phyloP scores from a whole-genome alignment of 2,797 vertebrate species.

The Corythornis leucogaster region DNA sequence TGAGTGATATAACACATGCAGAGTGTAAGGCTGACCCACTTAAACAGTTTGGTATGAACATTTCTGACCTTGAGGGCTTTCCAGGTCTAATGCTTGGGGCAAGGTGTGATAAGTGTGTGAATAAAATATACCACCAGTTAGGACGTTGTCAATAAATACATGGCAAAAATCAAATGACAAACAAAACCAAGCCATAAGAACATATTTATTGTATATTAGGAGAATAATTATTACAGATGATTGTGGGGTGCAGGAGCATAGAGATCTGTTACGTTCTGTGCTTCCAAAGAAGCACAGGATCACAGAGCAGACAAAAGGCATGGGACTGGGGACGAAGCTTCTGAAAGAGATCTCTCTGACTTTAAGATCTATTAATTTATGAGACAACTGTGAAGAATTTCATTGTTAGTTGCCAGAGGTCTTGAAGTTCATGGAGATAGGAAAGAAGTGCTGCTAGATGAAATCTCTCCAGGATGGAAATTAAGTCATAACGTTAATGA shows the following conservation, averaged over 20 bases:
- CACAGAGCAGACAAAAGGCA: background rate
- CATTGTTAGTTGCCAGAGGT: background rate
- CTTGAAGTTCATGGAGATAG: background rate
- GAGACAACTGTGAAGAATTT: background rate
- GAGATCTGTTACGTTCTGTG: background rate
- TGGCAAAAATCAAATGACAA: background rate
- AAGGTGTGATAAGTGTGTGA: background rate
- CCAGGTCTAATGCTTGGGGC: rapidly evolving
- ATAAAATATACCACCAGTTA: background rate
- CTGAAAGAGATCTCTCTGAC: background rate
- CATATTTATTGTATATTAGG: background rate
- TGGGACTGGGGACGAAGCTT: background rate
- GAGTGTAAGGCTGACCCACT: background rate
- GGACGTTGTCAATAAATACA: rapidly evolving
- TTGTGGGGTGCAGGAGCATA: background rate
- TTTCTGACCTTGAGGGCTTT: background rate
- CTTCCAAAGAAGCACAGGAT: background rate
- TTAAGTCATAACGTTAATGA: conserved; percentile 30
- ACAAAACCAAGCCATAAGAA: background rate
- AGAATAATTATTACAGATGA: background rate
- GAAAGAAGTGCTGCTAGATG: background rate
- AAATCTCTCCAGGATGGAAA: conserved; percentile 15
- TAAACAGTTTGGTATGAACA: background rate
- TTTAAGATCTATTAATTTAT: background rate
- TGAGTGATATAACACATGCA: rapidly evolving